Percentiles rank a stretch among this genome's conserved stretches.
phyloP scores from a whole-genome alignment of 2,113 vertebrate genomes.

The Gymnocephalus cernua region DNA sequence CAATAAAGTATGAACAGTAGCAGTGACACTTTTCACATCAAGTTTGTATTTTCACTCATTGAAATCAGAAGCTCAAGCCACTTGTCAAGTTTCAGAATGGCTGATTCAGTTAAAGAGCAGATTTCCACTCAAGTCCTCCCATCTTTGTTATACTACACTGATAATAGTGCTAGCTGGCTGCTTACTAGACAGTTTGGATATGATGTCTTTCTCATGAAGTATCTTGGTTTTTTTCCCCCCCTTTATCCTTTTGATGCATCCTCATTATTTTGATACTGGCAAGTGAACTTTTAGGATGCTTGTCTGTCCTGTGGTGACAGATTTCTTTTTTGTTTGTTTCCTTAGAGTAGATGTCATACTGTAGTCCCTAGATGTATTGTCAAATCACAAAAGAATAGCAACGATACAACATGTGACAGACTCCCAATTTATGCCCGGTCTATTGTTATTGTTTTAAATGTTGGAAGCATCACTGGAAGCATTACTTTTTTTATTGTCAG shows the following conservation, averaged over 20 bases:
- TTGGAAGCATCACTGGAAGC: not conserved
- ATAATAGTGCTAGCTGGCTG: not conserved
- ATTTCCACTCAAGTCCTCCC: not conserved
- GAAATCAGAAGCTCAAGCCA: slow-evolving; percentile 13
- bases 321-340: not conserved
- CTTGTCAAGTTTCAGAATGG: slow-evolving; percentile 17
- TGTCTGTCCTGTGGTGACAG: not conserved
- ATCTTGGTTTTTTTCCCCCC: not conserved
- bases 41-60: slow-evolving; percentile 27
- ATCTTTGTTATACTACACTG: not conserved
- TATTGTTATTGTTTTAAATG: not conserved
- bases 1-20: slow-evolving; percentile 19
- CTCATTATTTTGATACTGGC: not conserved
- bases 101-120: slow-evolving; percentile 19
- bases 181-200: slow-evolving; percentile 13
- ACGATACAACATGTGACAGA: not conserved
- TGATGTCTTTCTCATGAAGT: not conserved
- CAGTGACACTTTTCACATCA: slow-evolving; percentile 1
- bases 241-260: slow-evolving; percentile 9
- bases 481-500: not conserved
- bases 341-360: not conserved
- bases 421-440: not conserved
- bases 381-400: not conserved
- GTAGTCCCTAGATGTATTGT: not conserved
- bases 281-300: not conserved